Percentiles rank a stretch among this genome's conserved stretches.
phyloP scores from a whole-genome alignment of 2,113 vertebrate genomes.

The Mus spicilegus region DNA sequence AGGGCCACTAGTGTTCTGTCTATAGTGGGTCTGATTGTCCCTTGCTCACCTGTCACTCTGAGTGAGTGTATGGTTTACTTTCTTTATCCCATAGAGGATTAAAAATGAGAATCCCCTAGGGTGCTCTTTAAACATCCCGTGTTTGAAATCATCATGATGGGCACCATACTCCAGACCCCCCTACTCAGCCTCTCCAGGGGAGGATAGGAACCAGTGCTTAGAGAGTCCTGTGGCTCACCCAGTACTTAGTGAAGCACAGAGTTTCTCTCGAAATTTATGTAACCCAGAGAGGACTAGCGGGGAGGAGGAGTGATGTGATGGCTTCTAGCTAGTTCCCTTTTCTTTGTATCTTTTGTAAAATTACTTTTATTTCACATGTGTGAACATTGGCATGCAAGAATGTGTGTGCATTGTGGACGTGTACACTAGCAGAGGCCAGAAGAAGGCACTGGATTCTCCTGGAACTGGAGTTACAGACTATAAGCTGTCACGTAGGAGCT shows the following conservation, averaged over 20 bases:
- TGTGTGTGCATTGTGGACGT: neutral
- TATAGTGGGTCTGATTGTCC: neutral
- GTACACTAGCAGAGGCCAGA: neutral
- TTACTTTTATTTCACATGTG: neutral
- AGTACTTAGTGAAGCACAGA: neutral
- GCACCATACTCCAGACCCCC: neutral
- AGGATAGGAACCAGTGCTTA: neutral
- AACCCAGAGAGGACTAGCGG: neutral
- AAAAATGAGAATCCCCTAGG: neutral
- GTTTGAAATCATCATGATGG: neutral
- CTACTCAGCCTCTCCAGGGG: neutral
- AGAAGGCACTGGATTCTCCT: neutral
- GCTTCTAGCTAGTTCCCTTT: neutral
- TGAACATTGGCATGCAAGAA: neutral
- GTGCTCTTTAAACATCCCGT: neutral
- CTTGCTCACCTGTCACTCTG: neutral
- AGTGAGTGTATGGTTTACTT: neutral
- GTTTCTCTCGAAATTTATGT: neutral
- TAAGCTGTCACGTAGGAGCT: neutral
- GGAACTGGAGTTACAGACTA: neutral
- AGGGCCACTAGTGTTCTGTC: neutral
- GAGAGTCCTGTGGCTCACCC: neutral
- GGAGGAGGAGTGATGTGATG: neutral
- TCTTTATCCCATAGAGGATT: neutral
- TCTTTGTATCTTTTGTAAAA: neutral